Conservation (phyloP, 2,797 vertebrate genomes). For the Mycteria americana region DNA sequence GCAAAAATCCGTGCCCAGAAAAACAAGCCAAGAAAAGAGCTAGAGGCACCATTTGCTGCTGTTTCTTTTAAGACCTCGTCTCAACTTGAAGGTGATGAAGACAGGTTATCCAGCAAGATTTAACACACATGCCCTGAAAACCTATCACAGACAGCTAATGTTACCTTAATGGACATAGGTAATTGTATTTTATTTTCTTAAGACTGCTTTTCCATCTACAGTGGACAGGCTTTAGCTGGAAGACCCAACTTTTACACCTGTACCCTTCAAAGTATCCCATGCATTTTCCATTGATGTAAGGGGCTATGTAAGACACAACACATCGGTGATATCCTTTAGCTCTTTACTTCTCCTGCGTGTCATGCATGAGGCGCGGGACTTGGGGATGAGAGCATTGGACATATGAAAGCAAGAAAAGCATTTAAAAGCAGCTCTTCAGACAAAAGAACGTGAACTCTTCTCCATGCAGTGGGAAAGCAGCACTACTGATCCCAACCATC, state of each 20-base stretch:
- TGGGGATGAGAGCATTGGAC: not conserved
- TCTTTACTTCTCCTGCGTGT: not conserved
- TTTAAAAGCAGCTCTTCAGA: not conserved
- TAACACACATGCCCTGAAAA: not conserved
- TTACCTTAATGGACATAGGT: fast-evolving
- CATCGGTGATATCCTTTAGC: fast-evolving
- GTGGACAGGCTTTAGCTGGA: not conserved
- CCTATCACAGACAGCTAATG: not conserved
- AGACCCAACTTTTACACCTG: not conserved
- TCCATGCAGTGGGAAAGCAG: not conserved
- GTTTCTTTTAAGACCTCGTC: not conserved
- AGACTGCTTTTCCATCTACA: not conserved
- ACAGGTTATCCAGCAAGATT: not conserved
- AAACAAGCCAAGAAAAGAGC: not conserved
- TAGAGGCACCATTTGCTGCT: not conserved
- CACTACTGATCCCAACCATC: not conserved
- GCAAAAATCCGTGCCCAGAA: not conserved
- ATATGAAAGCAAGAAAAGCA: not conserved
- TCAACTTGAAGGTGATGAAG: not conserved
- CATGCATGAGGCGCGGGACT: not conserved
- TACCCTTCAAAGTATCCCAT: fast-evolving
- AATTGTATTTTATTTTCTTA: not conserved
- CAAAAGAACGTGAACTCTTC: not conserved
- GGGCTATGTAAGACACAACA: not conserved
- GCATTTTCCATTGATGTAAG: fast-evolving